Evolutionary conservation across 2,797 vertebrate genomes (phyloP), one percentile per base, ranked within the genome.

Genomic region (Gallinago nigripennis): DNA sequence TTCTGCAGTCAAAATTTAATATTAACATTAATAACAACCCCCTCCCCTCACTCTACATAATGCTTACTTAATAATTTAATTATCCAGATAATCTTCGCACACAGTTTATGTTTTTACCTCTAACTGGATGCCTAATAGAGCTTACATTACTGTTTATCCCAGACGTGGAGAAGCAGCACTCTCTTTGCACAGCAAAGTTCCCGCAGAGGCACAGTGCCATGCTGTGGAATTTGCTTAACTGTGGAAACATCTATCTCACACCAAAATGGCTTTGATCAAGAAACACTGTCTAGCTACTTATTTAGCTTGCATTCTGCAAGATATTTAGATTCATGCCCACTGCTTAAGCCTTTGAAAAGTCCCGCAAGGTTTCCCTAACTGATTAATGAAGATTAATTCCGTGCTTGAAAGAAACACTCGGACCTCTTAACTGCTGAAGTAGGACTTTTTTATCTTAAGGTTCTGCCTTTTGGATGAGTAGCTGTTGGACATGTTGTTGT

Each of bases 21-120:
- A 87, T 77, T 75, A 82, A 12, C 56, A 76, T 66, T 88, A 79
- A 86, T 77, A 95, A 69, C 30, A 82, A 43, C 16, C 25, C 33
- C 11, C 4, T 82, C 27, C 23, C 25, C 12, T 20, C 2, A 1
- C n/a, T 37, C 78, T 65, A 66, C 24, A 64, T 85, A 91, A 92
- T 61, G 31, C 41, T 90, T 56, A 61, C 19, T 89, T 91, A 87
- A 63, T 89, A 93, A 85, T 91, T 93, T 94, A 94, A 95, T 92
- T 94, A 89, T 70, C 70, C 27, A 41, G 30, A 61, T 85, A 82
- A 92, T 87, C 46, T 73, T 82, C 71, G n/a, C 31, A 41, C 30
- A 57, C 23, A 64, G 51, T 87, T 88, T 73, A 57, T 68, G 17
- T 46, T 92, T 94, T 80, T 79, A 48, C 30, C 25, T 72, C 78